Conservation (phyloP, 2,113 vertebrate species). For the Thamnophis sirtalis region DNA sequence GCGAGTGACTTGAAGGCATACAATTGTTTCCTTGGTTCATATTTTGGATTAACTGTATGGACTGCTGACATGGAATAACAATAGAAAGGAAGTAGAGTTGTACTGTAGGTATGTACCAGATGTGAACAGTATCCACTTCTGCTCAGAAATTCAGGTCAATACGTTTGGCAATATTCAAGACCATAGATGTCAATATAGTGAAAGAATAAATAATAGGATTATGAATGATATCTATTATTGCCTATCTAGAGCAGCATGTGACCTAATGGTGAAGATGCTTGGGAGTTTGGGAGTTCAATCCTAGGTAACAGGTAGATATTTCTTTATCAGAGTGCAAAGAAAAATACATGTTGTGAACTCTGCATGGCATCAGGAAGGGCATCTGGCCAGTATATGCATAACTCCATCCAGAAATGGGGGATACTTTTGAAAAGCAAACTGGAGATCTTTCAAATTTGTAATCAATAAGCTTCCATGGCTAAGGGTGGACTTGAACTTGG, state of each 20-base stretch:
- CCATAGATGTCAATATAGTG: not conserved
- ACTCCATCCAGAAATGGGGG: not conserved
- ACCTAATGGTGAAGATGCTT: not conserved
- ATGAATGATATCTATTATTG: not conserved
- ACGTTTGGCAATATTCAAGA: not conserved
- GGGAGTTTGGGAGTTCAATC: not conserved
- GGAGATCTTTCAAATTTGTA: not conserved
- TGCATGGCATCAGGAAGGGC: too few relatives aligned
- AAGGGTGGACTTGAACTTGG: not conserved
- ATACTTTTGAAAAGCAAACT: not conserved
- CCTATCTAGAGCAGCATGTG: not conserved
- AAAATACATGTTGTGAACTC: too few relatives aligned
- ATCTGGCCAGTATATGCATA: too few relatives aligned
- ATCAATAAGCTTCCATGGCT: not conserved
- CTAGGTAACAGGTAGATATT: not conserved
- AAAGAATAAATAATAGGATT: not conserved
- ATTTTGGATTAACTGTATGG: not conserved
- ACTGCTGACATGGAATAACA: not conserved
- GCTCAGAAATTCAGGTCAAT: not conserved
- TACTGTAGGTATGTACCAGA: not conserved
- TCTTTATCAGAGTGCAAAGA: too few relatives aligned
- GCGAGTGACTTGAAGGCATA: not conserved
- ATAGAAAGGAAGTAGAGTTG: not conserved
- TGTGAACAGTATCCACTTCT: not conserved
- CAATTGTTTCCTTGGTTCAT: not conserved